Evolutionary conservation across 2,888 invertebrate genomes (phyloP).

Genomic region (Lydus trimaculatus): DNA sequence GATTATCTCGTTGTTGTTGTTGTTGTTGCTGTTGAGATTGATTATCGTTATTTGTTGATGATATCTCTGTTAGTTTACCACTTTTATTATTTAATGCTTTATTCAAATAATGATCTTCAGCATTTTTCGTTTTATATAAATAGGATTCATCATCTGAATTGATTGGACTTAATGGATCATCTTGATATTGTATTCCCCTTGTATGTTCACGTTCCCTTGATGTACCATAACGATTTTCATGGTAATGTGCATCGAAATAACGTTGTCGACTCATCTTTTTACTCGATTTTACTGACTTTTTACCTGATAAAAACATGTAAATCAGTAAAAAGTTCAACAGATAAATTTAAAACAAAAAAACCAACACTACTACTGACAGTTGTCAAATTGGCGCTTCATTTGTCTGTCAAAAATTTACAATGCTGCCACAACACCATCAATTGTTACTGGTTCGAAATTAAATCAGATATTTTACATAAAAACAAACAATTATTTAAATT

Average conservation of each 20-base stretch:
- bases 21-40: neutral
- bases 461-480: too few species aligned
- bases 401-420: too few species aligned
- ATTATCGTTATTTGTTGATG: neutral
- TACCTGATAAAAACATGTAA: slow-evolving; percentile 1
- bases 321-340: neutral
- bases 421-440: too few species aligned
- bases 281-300: neutral
- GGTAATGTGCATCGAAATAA: slow-evolving; percentile 11
- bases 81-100: neutral
- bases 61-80: neutral
- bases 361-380: neutral
- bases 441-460: too few species aligned
- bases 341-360: neutral
- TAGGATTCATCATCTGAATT: slow-evolving; percentile 29
- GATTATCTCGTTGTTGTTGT: neutral
- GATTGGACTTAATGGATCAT: slow-evolving; percentile 28
- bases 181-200: slow-evolving; percentile 27
- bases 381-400: neutral
- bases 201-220: slow-evolving; percentile 17
- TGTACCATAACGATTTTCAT: slow-evolving; percentile 1
- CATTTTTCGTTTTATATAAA: slow-evolving; percentile 16
- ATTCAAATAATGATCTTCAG: neutral
- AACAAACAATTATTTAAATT: too few species aligned
- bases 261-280: slow-evolving; percentile 20